phyloP scores from a whole-genome alignment of 2,797 vertebrate genomes.

The Morelia viridis region DNA sequence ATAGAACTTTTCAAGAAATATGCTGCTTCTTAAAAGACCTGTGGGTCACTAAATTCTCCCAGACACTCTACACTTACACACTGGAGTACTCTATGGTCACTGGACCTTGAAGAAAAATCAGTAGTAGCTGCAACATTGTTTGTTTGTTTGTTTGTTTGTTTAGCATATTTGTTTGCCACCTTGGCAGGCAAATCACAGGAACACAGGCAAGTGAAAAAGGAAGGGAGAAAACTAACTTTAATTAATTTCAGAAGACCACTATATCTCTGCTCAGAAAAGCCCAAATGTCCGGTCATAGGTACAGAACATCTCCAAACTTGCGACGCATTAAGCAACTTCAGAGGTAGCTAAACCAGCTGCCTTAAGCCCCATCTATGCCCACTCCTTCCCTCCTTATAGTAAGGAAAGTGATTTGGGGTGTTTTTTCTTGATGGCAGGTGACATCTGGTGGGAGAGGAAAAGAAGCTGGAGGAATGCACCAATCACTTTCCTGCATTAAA shows the following conservation, averaged over 20 bases:
- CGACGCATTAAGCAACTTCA: neutral
- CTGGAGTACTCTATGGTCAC: too few relatives aligned
- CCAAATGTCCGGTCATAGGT: neutral
- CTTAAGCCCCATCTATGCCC: neutral
- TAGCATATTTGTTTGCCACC: neutral
- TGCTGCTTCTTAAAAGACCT: neutral
- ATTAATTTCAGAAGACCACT: neutral
- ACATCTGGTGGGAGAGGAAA: neutral
- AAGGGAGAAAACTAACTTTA: neutral
- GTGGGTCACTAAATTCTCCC: neutral
- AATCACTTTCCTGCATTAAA: neutral
- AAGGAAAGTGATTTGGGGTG: neutral
- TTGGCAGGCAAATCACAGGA: neutral
- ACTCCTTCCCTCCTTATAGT: neutral
- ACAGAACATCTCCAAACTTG: neutral
- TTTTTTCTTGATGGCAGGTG: neutral
- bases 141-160: neutral
- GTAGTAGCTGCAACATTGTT: neutral
- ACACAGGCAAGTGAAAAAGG: too few relatives aligned
- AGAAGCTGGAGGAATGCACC: neutral
- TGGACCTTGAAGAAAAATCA: neutral
- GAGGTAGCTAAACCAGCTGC: neutral
- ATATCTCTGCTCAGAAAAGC: neutral
- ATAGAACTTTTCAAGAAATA: neutral
- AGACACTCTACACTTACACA: neutral